Conservation (phyloP, 1,140 invertebrate genomes). For the Muscidifurax raptorellus region DNA sequence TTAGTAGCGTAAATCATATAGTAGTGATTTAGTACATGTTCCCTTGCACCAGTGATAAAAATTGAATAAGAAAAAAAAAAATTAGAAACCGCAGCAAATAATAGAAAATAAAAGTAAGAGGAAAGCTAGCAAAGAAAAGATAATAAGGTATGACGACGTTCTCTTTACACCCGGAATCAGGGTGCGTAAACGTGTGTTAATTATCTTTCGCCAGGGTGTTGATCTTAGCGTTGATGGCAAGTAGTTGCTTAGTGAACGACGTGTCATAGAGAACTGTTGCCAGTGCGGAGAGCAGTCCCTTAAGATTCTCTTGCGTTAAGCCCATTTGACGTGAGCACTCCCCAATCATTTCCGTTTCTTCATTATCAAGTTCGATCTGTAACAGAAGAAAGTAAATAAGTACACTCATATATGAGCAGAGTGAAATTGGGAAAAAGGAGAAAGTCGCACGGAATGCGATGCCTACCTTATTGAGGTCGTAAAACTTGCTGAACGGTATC, state of each 20-base stretch:
- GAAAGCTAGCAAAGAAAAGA: slow-evolving; percentile 67
- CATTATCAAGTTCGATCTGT: slow-evolving; percentile 79
- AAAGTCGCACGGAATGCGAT: background rate
- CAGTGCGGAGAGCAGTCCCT: slow-evolving; percentile 79
- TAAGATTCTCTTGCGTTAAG: slow-evolving; percentile 79
- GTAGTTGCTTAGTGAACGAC: slow-evolving; percentile 82
- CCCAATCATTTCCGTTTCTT: slow-evolving; percentile 76
- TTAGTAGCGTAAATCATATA: slow-evolving; percentile 6
- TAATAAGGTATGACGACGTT: slow-evolving; percentile 57
- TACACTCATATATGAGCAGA: background rate
- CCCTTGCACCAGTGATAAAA: slow-evolving; percentile 45
- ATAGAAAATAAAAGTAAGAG: slow-evolving; percentile 66
- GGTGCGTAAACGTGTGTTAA: slow-evolving; percentile 73
- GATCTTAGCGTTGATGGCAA: slow-evolving; percentile 84
- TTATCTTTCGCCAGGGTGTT: slow-evolving; percentile 85
- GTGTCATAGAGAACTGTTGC: slow-evolving; percentile 83
- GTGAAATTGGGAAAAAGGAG: too few species aligned
- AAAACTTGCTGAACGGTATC: slow-evolving; percentile 82
- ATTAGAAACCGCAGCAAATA: slow-evolving; percentile 57
- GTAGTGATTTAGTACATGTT: slow-evolving; percentile 35
- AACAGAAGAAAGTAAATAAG: slow-evolving; percentile 50
- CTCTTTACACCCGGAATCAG: slow-evolving; percentile 53
- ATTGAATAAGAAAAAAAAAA: slow-evolving; percentile 45
- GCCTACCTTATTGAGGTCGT: slow-evolving; percentile 78
- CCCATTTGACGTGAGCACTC: slow-evolving; percentile 84